phyloP scores from a whole-genome alignment of 2,888 invertebrate genomes.

The Orthonychiurus folsomi region DNA sequence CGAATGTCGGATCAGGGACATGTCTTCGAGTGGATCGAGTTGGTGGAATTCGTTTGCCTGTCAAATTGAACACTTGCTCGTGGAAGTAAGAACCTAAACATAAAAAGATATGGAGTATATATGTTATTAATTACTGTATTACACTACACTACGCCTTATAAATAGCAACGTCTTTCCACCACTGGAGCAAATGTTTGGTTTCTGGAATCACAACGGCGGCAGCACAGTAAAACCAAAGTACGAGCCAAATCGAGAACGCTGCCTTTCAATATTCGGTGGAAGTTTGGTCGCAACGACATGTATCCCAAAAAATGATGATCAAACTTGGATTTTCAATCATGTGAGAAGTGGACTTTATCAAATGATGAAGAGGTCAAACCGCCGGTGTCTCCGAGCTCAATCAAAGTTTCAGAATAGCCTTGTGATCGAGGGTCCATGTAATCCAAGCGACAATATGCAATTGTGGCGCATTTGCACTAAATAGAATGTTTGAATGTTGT shows the following conservation, averaged over 20 bases:
- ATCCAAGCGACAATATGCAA: background rate
- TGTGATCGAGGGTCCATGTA: background rate
- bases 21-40: background rate
- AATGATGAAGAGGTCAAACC: background rate
- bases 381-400: background rate
- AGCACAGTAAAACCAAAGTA: background rate
- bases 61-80: background rate
- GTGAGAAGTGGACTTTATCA: background rate
- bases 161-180: background rate
- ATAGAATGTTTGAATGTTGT: background rate
- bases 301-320: background rate
- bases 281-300: background rate
- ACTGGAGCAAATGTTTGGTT: background rate
- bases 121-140: background rate
- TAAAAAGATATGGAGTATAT: no score
- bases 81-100: constrained; percentile 1
- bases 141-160: no score
- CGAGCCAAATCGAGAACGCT: background rate
- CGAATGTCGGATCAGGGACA: background rate
- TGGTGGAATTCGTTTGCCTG: background rate
- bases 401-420: background rate
- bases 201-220: background rate
- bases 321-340: background rate
- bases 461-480: background rate
- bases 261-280: background rate